These are phyloP conservation scores for Apeltes quadracus DNA, from an alignment of 2,113 vertebrate genomes.

Conservation along the genomic window DNA sequence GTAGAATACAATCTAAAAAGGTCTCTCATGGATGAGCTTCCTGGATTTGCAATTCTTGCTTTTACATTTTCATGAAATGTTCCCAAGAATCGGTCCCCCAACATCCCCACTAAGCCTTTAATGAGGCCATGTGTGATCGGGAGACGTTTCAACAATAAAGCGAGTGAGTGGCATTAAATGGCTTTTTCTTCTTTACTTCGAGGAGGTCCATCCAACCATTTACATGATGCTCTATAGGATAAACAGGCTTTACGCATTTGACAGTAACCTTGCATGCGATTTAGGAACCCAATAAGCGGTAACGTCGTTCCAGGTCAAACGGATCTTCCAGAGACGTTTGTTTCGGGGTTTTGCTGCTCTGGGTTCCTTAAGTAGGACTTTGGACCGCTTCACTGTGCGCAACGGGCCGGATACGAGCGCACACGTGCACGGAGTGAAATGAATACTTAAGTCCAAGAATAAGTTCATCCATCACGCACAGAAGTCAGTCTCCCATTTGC, in stretches of 20 bases:
- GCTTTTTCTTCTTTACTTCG: no score
- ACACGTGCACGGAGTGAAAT: conserved; percentile 33
- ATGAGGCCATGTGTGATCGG: no score
- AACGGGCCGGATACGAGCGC: conserved; percentile 2
- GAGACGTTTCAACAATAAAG: no score
- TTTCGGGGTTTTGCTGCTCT: neutral
- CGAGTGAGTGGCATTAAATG: no score
- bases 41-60: neutral
- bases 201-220: no score
- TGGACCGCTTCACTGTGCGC: neutral
- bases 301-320: neutral
- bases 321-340: neutral
- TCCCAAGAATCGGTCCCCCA: no score
- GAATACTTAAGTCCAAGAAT: conserved; percentile 28
- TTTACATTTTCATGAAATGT: neutral
- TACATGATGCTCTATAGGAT: no score
- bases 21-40: neutral
- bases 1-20: conserved; percentile 18
- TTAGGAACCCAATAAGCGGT: neutral
- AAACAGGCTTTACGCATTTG: neutral
- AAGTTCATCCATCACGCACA: conserved; percentile 54
- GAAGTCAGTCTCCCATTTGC: conserved; percentile 35
- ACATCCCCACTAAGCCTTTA: no score
- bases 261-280: neutral
- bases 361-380: conserved; percentile 19